phyloP scores from a whole-genome alignment of 2,113 vertebrate genomes.

The Zeus faber region DNA sequence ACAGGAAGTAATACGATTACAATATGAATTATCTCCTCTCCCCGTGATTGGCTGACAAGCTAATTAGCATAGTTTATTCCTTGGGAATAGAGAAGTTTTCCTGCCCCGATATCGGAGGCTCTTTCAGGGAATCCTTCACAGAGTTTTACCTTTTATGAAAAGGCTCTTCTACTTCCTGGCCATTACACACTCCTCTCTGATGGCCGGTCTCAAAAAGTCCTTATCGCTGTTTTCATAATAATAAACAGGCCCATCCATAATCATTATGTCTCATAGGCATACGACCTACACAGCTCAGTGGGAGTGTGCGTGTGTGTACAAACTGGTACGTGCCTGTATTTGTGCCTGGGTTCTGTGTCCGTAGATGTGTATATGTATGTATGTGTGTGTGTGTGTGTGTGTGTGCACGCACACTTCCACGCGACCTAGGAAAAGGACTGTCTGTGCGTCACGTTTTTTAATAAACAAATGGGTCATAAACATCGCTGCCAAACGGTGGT shows the following conservation, averaged over 20 bases:
- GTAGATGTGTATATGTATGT: conserved; percentile 11
- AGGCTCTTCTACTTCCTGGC: conserved; percentile 1
- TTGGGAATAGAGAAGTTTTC: neutral
- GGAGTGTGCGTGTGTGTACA: neutral
- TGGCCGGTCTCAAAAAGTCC: conserved; percentile 6
- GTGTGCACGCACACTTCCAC: conserved; percentile 1
- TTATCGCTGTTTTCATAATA: conserved; percentile 31
- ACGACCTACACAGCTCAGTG: conserved; percentile 2
- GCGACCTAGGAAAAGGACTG: too few species aligned
- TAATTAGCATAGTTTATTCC: neutral
- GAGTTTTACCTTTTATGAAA: neutral
- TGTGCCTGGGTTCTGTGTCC: conserved; percentile 4
- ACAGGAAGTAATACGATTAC: neutral
- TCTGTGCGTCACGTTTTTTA: neutral
- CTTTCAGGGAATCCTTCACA: too few species aligned
- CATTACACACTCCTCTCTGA: conserved; percentile 21
- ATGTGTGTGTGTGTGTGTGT: conserved; percentile 9
- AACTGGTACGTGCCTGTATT: neutral
- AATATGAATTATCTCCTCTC: neutral
- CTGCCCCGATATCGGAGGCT: too few species aligned
- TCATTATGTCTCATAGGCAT: conserved; percentile 8
- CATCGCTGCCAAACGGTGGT: neutral
- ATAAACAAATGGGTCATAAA: conserved; percentile 12
- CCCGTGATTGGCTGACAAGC: conserved; percentile 3
- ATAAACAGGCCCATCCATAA: conserved; percentile 19